phyloP scores from a whole-genome alignment of 2,113 vertebrate genomes.

The Phyllostomus hastatus region DNA sequence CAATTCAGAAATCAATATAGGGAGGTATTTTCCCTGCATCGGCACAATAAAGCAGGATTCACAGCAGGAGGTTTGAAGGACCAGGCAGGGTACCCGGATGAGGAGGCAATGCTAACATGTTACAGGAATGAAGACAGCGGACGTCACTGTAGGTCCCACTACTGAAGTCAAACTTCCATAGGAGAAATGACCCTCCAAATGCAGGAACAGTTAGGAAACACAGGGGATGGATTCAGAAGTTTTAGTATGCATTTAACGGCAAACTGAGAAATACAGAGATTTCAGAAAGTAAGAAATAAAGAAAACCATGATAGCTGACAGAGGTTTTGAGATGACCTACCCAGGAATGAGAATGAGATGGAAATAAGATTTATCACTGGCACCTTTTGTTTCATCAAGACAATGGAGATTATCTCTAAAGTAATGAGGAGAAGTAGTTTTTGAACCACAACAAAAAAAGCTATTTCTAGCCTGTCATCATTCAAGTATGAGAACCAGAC shows the following conservation, averaged over 20 bases:
- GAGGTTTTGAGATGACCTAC: neutral
- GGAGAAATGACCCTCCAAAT: neutral
- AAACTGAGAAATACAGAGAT: neutral
- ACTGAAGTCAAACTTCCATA: accelerated
- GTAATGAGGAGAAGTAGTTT: neutral
- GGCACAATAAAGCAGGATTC: neutral
- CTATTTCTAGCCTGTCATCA: neutral
- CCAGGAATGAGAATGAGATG: neutral
- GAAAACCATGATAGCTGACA: neutral
- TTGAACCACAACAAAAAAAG: neutral
- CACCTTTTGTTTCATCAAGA: neutral
- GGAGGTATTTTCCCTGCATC: neutral
- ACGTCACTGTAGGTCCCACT: neutral
- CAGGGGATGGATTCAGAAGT: neutral
- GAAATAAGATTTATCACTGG: neutral
- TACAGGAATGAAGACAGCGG: neutral
- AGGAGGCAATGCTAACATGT: neutral
- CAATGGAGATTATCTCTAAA: neutral
- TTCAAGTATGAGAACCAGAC: neutral
- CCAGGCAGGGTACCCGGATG: neutral
- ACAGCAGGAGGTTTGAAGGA: neutral
- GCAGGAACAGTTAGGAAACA: neutral
- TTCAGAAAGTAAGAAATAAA: neutral
- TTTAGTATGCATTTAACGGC: neutral
- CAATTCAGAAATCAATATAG: neutral